A percentile compares a stretch with the other conserved stretches of the same genome.
Conservation (phyloP, 2,888 invertebrate genomes). For the Leucophora obtusa region DNA sequence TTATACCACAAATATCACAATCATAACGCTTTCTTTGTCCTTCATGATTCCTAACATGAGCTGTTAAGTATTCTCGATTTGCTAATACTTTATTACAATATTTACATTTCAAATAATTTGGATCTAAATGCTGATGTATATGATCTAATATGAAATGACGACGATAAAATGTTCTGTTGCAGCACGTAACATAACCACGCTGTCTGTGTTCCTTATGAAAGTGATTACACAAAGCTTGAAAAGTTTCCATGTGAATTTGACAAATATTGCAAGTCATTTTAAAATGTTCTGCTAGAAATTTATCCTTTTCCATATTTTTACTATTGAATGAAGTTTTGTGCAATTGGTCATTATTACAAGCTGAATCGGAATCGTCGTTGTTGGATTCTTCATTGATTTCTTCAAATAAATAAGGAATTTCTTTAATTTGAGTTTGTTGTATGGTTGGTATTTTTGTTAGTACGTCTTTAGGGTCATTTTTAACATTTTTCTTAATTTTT, state of each 20-base stretch:
- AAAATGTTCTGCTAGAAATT: constrained; percentile 71
- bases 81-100: not conserved
- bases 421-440: too few relatives aligned
- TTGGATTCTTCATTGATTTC: not conserved
- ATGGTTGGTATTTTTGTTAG: too few relatives aligned
- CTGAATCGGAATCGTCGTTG: too few relatives aligned
- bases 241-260: constrained; percentile 70
- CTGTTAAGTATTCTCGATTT: too few relatives aligned
- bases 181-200: constrained; percentile 71
- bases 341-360: too few relatives aligned
- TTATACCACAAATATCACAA: constrained; percentile 15
- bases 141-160: constrained; percentile 72
- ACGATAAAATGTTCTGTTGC: constrained; percentile 71
- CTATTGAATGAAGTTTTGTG: not conserved
- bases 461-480: not conserved
- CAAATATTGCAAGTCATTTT: constrained; percentile 70
- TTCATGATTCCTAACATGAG: too few relatives aligned
- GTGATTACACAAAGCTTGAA: constrained; percentile 70
- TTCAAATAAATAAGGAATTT: too few relatives aligned
- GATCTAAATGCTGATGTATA: constrained; percentile 72
- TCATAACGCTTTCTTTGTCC: not conserved
- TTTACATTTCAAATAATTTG: constrained; percentile 73
- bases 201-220: constrained; percentile 71
- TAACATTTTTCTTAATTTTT: not conserved
- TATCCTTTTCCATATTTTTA: constrained; percentile 69